Evolutionary conservation across 2,888 invertebrate genomes (phyloP).

Genomic region (Habroteleia sp.): DNA sequence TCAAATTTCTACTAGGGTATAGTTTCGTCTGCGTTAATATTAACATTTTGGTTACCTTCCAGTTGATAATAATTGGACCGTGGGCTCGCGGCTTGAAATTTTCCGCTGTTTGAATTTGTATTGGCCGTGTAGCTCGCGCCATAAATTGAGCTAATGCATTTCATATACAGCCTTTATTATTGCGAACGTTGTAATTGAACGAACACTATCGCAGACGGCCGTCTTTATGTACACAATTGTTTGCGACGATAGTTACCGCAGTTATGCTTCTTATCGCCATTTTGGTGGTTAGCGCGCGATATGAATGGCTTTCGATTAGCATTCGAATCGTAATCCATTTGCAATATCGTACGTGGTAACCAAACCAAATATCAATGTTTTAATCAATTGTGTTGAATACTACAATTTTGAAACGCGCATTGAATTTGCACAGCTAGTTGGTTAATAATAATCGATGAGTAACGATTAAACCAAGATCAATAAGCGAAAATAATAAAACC

Average conservation of each 20-base stretch:
- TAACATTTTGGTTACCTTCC: slow-evolving; percentile 24
- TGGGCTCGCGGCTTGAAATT: slow-evolving; percentile 26
- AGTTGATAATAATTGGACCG: slow-evolving; percentile 22
- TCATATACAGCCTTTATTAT: slow-evolving; percentile 44
- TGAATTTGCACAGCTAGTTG: no score
- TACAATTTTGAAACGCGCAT: not conserved
- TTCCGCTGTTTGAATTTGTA: slow-evolving; percentile 35
- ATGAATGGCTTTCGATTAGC: slow-evolving; percentile 46
- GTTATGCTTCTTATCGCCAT: slow-evolving; percentile 57
- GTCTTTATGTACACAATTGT: slow-evolving; percentile 51
- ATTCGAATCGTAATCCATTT: slow-evolving; percentile 35
- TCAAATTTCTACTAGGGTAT: no score
- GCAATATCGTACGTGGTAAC: slow-evolving; percentile 2
- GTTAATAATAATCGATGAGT: no score
- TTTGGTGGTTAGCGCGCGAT: slow-evolving; percentile 37
- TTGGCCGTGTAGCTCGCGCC: slow-evolving; percentile 18
- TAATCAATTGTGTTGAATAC: not conserved
- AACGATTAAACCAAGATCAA: no score
- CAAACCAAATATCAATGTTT: not conserved
- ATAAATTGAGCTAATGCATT: slow-evolving; percentile 47
- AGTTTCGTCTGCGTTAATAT: slow-evolving; percentile 3
- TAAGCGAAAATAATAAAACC: no score
- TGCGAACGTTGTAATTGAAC: slow-evolving; percentile 51
- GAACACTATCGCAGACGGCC: slow-evolving; percentile 24
- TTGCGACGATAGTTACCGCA: slow-evolving; percentile 52